Evolutionary conservation across 2,888 invertebrate species (phyloP).

Genomic region (Acronicta aceris): DNA sequence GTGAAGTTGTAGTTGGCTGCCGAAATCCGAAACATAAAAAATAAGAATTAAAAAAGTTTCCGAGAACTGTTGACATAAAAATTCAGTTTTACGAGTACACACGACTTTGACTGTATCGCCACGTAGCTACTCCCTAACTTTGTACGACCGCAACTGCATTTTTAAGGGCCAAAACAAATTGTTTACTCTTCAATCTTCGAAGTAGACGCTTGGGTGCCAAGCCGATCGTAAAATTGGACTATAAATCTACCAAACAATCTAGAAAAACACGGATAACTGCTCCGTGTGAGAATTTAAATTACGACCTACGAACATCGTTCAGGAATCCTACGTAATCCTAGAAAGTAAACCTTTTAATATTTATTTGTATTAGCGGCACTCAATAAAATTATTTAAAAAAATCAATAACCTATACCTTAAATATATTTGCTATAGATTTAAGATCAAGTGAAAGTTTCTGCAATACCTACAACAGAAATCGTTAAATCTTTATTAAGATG

Average conservation of each 20-base stretch:
- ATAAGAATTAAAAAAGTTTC: conserved; percentile 78
- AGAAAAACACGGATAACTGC: conserved; percentile 45
- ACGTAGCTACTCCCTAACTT: conserved; percentile 41
- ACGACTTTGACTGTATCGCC: conserved; percentile 35
- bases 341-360: no score
- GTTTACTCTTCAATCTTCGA: conserved; percentile 59
- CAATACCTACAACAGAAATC: no score
- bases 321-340: conserved; percentile 12
- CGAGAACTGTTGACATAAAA: conserved; percentile 74
- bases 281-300: conserved; percentile 47
- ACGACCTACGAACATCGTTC: conserved; percentile 27
- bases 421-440: no score
- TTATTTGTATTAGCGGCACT: not conserved
- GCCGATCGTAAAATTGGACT: conserved; percentile 55
- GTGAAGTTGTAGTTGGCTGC: conserved; percentile 52
- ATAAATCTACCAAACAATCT: conserved; percentile 57
- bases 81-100: conserved; percentile 73
- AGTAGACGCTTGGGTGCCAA: conserved; percentile 39
- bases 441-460: no score
- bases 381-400: no score
- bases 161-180: conserved; percentile 62
- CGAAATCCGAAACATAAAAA: conserved; percentile 67
- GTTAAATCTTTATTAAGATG: no score
- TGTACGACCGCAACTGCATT: conserved; percentile 62
- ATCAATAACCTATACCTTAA: no score